Percentiles rank a stretch among this genome's conserved stretches.
Conservation (phyloP, 2,888 invertebrate species). For the Adineta ricciae region DNA sequence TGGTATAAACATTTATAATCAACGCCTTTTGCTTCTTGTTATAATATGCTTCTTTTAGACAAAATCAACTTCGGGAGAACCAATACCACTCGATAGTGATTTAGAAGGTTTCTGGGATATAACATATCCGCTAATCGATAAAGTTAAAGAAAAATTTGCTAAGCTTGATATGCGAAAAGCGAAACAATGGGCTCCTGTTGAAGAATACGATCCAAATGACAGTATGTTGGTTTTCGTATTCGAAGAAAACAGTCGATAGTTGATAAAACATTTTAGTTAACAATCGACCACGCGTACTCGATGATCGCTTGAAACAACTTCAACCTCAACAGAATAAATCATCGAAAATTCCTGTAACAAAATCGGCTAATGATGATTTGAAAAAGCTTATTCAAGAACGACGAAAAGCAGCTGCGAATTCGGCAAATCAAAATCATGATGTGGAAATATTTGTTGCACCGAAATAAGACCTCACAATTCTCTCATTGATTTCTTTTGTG, state of each 20-base stretch:
- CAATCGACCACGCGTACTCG: background rate
- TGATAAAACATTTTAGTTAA: background rate
- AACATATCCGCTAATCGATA: conserved; percentile 78
- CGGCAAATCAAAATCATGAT: conserved; percentile 1
- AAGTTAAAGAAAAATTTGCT: conserved; percentile 69
- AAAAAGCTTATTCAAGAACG: background rate
- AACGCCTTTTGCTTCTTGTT: background rate
- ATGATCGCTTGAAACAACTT: conserved; percentile 1
- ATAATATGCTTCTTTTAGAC: background rate
- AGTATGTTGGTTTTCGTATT: background rate
- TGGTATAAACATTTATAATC: conserved; percentile 51
- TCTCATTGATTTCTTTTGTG: background rate
- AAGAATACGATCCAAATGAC: conserved; percentile 14
- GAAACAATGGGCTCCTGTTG: conserved; percentile 44
- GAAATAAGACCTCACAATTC: background rate
- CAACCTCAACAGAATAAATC: conserved; percentile 2
- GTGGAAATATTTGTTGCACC: background rate
- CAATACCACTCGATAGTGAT: conserved; percentile 70
- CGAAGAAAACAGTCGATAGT: background rate
- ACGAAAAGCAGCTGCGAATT: background rate
- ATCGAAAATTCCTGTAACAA: background rate
- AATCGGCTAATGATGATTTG: background rate
- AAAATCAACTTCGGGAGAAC: background rate
- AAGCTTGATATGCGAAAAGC: conserved; percentile 46
- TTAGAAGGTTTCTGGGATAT: conserved; percentile 95